Evolutionary conservation across 2,888 invertebrate species (phyloP), one percentile per base, ranked within the genome.

Genomic region (Sclerodermus sp.): DNA sequence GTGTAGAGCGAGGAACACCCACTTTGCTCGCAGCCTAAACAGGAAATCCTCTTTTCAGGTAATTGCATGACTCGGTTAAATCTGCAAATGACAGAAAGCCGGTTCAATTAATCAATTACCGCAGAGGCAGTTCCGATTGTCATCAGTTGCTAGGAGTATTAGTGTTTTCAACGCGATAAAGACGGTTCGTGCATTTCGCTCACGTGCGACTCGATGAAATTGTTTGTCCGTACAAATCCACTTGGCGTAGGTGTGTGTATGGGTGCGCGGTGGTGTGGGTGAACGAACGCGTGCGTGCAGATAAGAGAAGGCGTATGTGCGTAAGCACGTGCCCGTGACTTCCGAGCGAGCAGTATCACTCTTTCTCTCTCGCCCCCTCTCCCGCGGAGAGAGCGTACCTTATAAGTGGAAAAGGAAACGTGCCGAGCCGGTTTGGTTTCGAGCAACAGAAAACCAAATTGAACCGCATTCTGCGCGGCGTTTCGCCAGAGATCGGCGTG

Each of bases 21-120:
- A 61, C 64, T 61, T 61, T 53, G 57, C 60, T 47, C 51, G 48
- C 51, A 64, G 64, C 67, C 76, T 73, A 76, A 77, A 75, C 76
- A 76, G 76, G 76, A 77, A 77, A 76, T 77, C 76, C 76, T 76
- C 69, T 66, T 77, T 75, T 73, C 71, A 73, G 73, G 71, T 74
- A 74, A 76, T 77, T 73, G 70, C 67, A 62, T 71, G 74, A 71
- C 70, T 72, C 68, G 58, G 66, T 70, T 68, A 62, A 69, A 73
- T 73, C 64, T 68, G 61, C 66, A 62, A 68, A 63, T 62, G 60
- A 57, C 62, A 51, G 51, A 67, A 62, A 62, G 59, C 49, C 58
- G 45, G 62, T 62, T 64, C 64, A 68, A 68, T 70, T 67, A 65
- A 66, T 66, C 66, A 62, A 64, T 69, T 68, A 67, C 60, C 54